These are phyloP conservation scores for Nomada fucata DNA, from an alignment of 2,888 invertebrate genomes.

Conservation along the genomic window DNA sequence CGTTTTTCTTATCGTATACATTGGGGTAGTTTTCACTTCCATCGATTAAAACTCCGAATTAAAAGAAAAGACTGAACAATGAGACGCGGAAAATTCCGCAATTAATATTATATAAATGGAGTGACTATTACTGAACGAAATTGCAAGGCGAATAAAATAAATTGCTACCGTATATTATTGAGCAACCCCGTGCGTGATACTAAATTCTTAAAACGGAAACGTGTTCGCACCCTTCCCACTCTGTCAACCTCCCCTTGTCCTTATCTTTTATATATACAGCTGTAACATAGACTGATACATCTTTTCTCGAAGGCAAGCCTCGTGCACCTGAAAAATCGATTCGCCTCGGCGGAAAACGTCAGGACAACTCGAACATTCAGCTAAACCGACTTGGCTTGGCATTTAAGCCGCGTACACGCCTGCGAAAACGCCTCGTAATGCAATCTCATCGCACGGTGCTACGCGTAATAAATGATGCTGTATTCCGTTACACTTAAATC, in stretches of 20 bases:
- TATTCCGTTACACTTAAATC: not conserved
- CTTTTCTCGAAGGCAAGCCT: constrained; percentile 2
- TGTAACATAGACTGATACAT: constrained; percentile 18
- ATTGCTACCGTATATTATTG: too few species aligned
- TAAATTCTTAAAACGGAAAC: not conserved
- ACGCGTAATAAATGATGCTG: not conserved
- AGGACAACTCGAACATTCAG: not conserved
- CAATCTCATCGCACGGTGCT: not conserved
- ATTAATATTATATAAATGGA: too few species aligned
- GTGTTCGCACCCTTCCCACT: not conserved
- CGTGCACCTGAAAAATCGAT: constrained; percentile 23
- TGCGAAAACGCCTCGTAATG: not conserved
- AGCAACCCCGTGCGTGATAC: too few species aligned
- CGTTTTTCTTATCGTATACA: not conserved
- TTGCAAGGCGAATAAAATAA: too few species aligned
- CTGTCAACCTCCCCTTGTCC: not conserved
- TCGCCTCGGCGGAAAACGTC: not conserved
- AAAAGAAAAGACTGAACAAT: too few species aligned
- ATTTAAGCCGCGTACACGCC: not conserved
- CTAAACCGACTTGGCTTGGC: not conserved
- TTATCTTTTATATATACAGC: constrained; percentile 50
- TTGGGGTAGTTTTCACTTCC: too few species aligned
- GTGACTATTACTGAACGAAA: too few species aligned
- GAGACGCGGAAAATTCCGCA: too few species aligned
- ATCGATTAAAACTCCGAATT: not conserved